A percentile compares a stretch with the other conserved stretches of the same genome.
phyloP scores from a whole-genome alignment of 2,888 invertebrate species.

The Pterobdella sp. region DNA sequence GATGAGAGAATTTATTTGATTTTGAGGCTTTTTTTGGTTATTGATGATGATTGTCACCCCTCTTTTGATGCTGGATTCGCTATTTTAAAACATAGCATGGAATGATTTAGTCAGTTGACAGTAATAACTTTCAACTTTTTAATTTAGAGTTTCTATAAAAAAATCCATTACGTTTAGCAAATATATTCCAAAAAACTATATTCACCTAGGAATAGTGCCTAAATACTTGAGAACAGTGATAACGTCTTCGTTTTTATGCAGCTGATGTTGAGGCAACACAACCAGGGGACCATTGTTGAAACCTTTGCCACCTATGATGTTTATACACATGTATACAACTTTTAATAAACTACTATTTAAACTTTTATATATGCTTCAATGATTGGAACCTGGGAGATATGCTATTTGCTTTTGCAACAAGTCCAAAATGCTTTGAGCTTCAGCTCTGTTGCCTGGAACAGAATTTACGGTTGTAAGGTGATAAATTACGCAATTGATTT shows the following conservation, averaged over 20 bases:
- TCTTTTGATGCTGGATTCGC: conserved; percentile 17
- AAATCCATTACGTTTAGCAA: not conserved
- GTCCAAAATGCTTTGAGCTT: not conserved
- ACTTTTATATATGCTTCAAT: not conserved
- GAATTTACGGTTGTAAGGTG: no score
- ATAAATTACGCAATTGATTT: no score
- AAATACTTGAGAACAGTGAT: conserved; percentile 16
- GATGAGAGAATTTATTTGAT: conserved; percentile 4
- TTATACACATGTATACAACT: not conserved
- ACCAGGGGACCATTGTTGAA: not conserved
- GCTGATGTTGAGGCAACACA: not conserved
- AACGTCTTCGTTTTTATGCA: conserved; percentile 3
- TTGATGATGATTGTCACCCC: conserved; percentile 22
- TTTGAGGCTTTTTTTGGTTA: not conserved
- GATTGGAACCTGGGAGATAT: not conserved
- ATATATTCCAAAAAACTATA: not conserved
- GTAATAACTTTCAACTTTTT: not conserved
- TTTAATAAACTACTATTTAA: not conserved
- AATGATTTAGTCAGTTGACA: not conserved
- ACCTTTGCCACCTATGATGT: not conserved
- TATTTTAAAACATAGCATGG: not conserved
- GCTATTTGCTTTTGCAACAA: not conserved
- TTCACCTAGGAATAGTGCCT: conserved; percentile 20
- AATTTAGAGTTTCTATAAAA: no score
- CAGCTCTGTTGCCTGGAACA: not conserved